Conservation (phyloP, 2,888 invertebrate species). For the Temnothorax ravouxi region DNA sequence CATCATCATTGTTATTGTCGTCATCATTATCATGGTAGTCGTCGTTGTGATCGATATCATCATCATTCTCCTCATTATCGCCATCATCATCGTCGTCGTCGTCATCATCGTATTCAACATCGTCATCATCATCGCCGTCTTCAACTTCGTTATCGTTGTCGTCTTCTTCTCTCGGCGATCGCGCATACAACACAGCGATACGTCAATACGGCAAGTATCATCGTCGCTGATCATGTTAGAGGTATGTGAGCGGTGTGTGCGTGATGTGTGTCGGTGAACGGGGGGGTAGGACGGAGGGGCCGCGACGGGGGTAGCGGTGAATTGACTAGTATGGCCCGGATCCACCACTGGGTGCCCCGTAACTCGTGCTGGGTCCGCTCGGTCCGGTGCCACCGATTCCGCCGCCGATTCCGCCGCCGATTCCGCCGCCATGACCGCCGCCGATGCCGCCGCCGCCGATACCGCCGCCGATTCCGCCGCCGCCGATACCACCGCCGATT, state of each 20-base stretch:
- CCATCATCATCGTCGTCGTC: slow-evolving; percentile 32
- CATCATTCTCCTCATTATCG: slow-evolving; percentile 54
- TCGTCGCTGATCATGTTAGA: slow-evolving; percentile 70
- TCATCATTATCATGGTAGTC: slow-evolving; percentile 65
- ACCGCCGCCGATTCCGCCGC: slow-evolving; percentile 78
- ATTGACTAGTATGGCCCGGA: slow-evolving; percentile 90
- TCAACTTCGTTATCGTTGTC: slow-evolving; percentile 66
- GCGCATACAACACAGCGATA: slow-evolving; percentile 70
- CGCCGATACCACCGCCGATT: slow-evolving; percentile 71
- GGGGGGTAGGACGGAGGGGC: slow-evolving; percentile 65
- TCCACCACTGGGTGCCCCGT: slow-evolving; percentile 89
- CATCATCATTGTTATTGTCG: slow-evolving; percentile 67
- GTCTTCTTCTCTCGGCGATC: slow-evolving; percentile 58
- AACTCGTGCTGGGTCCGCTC: slow-evolving; percentile 88
- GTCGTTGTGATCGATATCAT: slow-evolving; percentile 57
- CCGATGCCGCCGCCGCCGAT: slow-evolving; percentile 78
- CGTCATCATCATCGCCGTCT: slow-evolving; percentile 64
- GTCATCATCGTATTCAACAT: slow-evolving; percentile 49
- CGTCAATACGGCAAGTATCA: slow-evolving; percentile 72
- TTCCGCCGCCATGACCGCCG: slow-evolving; percentile 78
- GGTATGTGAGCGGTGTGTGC: slow-evolving; percentile 63
- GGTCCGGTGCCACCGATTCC: slow-evolving; percentile 80
- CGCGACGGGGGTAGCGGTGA: slow-evolving; percentile 68
- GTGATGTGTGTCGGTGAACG: slow-evolving; percentile 55
- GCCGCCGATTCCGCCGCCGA: slow-evolving; percentile 81